Evolutionary conservation across 2,888 invertebrate species (phyloP).

Genomic region (Xylocampa areola): DNA sequence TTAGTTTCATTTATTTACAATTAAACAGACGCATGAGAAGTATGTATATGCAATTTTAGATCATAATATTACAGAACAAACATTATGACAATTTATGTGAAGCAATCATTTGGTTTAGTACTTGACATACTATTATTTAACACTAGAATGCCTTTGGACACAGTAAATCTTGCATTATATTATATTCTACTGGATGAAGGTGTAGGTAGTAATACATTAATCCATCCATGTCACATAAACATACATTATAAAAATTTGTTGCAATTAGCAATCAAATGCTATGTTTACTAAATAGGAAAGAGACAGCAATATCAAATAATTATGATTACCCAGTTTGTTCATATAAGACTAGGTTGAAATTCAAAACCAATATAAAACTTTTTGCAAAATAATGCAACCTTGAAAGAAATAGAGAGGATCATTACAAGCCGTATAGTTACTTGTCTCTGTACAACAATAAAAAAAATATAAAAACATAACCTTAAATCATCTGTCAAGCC

Average conservation of each 20-base stretch:
- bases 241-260: not conserved
- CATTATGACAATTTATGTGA: constrained; percentile 9
- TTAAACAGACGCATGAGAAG: not conserved
- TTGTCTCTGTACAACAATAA: constrained; percentile 43
- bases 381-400: constrained; percentile 41
- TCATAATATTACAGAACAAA: constrained; percentile 8
- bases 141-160: constrained; percentile 20
- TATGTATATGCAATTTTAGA: not conserved
- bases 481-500: constrained; percentile 77
- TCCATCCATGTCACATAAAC: constrained; percentile 1
- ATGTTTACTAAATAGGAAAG: constrained; percentile 38
- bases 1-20: too few species aligned
- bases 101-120: constrained; percentile 26
- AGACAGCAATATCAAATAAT: constrained; percentile 39
- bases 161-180: not conserved
- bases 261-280: constrained; percentile 17
- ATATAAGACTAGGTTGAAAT: constrained; percentile 34
- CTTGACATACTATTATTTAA: constrained; percentile 35
- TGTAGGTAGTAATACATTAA: constrained; percentile 32
- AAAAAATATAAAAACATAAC: constrained; percentile 83
- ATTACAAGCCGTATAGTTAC: constrained; percentile 31
- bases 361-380: constrained; percentile 18
- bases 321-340: constrained; percentile 34
- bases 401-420: constrained; percentile 45
- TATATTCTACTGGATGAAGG: constrained; percentile 9